A percentile compares a stretch with the other conserved stretches of the same genome.
Evolutionary conservation across 2,888 invertebrate species (phyloP).

Genomic region (Labia minor): DNA sequence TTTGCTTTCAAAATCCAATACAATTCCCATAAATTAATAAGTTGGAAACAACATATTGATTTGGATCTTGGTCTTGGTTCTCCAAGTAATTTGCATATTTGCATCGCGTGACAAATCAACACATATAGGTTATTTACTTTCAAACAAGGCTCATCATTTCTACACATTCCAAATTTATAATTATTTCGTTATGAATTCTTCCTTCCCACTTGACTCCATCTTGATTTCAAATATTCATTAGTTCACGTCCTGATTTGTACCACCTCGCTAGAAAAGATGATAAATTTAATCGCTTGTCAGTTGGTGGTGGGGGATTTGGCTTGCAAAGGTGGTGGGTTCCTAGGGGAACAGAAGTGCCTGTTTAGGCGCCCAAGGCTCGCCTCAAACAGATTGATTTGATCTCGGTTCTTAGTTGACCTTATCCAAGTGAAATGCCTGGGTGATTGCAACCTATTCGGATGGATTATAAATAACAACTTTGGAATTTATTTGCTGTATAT

Average conservation of each 20-base stretch:
- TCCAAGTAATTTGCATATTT: not conserved
- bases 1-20: not conserved
- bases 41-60: not conserved
- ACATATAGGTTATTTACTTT: not conserved
- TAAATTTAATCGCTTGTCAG: too few relatives aligned
- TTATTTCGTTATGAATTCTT: too few relatives aligned
- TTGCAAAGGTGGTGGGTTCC: too few relatives aligned
- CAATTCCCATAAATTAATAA: not conserved
- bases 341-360: too few relatives aligned
- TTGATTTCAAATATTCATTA: too few relatives aligned
- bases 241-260: too few relatives aligned
- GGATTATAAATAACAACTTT: slow-evolving; percentile 5
- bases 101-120: not conserved
- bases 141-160: not conserved
- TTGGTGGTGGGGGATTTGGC: too few relatives aligned
- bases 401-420: not conserved
- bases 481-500: slow-evolving; percentile 7
- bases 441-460: slow-evolving; percentile 13
- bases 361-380: not conserved
- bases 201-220: too few relatives aligned
- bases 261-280: too few relatives aligned
- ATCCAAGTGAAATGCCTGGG: not conserved
- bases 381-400: not conserved
- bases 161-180: too few relatives aligned
- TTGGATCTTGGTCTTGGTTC: not conserved